Conservation (phyloP, 2,888 invertebrate genomes). For the Microplitis deprimator region DNA sequence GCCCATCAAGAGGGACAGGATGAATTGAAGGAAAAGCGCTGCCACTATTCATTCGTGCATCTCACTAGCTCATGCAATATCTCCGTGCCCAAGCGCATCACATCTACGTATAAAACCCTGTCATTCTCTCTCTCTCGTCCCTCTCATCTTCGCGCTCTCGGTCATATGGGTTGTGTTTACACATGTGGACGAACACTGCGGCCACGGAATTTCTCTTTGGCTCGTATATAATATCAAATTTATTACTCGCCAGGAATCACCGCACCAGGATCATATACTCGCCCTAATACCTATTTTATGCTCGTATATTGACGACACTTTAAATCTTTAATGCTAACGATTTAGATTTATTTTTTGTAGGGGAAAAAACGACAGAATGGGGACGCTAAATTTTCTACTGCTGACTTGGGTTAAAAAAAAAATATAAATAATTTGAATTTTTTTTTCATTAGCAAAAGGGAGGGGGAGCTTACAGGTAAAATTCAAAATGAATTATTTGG, state of each 20-base stretch:
- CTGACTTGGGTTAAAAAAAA: no score
- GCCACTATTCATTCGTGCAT: not conserved
- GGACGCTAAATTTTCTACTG: no score
- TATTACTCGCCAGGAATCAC: not conserved
- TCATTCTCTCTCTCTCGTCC: not conserved
- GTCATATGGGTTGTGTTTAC: not conserved
- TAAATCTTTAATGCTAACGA: no score
- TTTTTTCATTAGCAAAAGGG: no score
- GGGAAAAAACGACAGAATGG: no score
- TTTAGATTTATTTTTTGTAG: no score
- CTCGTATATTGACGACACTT: not conserved
- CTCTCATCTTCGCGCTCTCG: no score
- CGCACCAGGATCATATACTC: not conserved
- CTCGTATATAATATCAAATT: not conserved
- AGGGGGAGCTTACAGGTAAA: no score
- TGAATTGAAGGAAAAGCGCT: not conserved
- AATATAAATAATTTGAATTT: no score
- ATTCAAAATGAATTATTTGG: no score
- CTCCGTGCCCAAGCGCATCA: not conserved
- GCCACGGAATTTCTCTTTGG: not conserved
- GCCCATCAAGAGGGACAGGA: not conserved
- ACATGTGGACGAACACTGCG: no score
- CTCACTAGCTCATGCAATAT: not conserved
- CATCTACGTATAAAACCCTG: not conserved
- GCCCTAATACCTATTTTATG: not conserved